These are phyloP conservation scores for Zosterops borbonicus DNA, from an alignment of 2,113 vertebrate species.

Conservation along the genomic window DNA sequence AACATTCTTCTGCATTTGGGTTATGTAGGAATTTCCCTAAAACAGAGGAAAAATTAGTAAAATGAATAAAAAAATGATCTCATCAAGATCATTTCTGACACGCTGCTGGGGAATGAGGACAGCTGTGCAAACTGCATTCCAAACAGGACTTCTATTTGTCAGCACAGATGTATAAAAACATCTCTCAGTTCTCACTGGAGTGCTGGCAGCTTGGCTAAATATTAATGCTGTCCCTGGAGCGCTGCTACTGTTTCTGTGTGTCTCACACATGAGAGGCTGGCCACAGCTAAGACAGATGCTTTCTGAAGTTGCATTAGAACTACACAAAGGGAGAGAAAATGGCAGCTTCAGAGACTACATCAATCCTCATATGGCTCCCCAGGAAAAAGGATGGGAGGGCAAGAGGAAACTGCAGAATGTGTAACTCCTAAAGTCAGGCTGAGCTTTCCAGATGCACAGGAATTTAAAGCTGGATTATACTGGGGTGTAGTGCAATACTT, in stretches of 20 bases:
- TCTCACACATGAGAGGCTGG: background rate
- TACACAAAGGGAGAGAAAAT: background rate
- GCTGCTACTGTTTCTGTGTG: background rate
- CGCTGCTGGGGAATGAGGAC: background rate
- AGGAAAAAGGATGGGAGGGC: background rate
- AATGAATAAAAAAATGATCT: background rate
- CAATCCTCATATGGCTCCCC: background rate
- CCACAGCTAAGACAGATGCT: background rate
- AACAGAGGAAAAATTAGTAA: background rate
- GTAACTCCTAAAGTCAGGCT: background rate
- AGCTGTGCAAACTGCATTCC: conserved; percentile 24
- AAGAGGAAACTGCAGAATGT: background rate
- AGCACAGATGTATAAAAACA: background rate
- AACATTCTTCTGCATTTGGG: background rate
- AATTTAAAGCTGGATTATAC: background rate
- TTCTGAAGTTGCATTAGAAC: background rate
- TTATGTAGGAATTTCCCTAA: background rate
- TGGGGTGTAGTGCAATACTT: background rate
- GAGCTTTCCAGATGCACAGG: background rate
- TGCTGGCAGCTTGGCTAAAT: conserved; percentile 4
- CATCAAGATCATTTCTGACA: background rate
- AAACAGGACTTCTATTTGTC: conserved; percentile 11
- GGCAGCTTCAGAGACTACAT: background rate
- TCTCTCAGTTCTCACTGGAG: background rate
- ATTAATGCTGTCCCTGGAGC: background rate